Base-by-base conservation (phyloP, 2,888 invertebrate species). In the Lagria hirta region DNA sequence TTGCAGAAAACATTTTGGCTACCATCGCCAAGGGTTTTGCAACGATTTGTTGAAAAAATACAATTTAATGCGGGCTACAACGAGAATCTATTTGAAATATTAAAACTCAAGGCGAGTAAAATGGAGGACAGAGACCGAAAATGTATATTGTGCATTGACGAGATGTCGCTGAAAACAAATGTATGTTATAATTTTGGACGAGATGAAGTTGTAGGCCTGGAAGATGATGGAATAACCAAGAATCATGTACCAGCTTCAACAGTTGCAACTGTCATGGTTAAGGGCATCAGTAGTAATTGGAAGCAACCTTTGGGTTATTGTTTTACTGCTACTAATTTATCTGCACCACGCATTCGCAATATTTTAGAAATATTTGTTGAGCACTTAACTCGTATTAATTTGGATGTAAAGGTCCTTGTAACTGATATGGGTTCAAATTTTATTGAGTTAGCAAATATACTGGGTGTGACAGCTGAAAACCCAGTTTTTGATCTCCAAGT, bases 161-260 rank as follows among this genome's bases (percentile, higher is more conserved):
- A 49, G 38, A 46, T 46, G 16, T 7, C 21, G 6, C 33, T 43
- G 10, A 49, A 49, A 30, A 24, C n/a, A n/a, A n/a, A n/a, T n/a
- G n/a, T 49, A 18, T 49, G 27, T 38, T 49, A 49, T 18, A 34
- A 32, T 29, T 34, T 38, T 20, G 40, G 46, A 4, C n/a, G 11
- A n/a, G 43, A 49, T 29, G 14, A 43, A 49, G 27, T 49, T 6
- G 21, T 49, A 28, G 46, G 46, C n/a, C 43, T 47, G 28, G 23
- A 21, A 8, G 38, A 46, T 34, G 15, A 4, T 22, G 49, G 46
- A 8, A 20, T 17, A 15, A 15, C 12, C 4, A 48, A 37, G 32
- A 28, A 10, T n/a, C 16, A 15, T n/a, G 13, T 6, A 11, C 41
- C 45, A 10, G 42, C 46, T 11, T 21, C 16, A 28, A 16, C 11